Evolutionary conservation across 2,113 vertebrate species (phyloP).

Genomic region (Acinonyx jubatus): DNA sequence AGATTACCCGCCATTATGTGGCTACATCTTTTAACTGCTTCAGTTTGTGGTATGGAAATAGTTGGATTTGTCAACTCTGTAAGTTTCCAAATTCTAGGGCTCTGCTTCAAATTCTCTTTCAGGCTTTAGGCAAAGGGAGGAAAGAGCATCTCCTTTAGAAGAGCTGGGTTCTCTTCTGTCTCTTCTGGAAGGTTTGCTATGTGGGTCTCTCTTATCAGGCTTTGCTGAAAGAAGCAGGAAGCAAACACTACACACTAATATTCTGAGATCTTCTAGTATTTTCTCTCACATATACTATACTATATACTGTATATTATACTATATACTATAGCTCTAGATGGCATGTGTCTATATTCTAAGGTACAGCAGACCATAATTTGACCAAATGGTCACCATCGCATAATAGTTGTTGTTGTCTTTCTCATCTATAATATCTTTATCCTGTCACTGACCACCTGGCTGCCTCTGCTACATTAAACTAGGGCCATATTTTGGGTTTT

Average conservation of each 20-base stretch:
- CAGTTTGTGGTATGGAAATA: neutral
- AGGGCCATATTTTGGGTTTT: neutral
- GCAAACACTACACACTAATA: neutral
- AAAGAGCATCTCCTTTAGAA: neutral
- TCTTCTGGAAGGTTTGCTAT: neutral
- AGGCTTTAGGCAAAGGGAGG: neutral
- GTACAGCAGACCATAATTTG: neutral
- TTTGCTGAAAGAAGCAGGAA: neutral
- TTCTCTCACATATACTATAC: neutral
- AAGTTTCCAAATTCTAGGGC: neutral
- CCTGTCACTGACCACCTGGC: neutral
- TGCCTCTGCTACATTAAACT: neutral
- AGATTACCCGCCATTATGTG: neutral
- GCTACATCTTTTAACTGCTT: neutral
- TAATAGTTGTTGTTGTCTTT: neutral
- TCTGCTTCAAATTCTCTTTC: neutral
- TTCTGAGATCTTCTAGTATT: neutral
- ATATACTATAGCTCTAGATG: neutral
- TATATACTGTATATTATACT: too few species aligned
- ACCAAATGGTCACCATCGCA: neutral
- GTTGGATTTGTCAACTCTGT: neutral
- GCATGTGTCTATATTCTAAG: neutral
- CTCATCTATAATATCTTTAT: neutral
- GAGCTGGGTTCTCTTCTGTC: neutral
- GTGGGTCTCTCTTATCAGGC: neutral